A percentile compares a stretch with the other conserved stretches of the same genome.
phyloP scores from a whole-genome alignment of 2,113 vertebrate genomes.

The Chlorocebus sabaeus region DNA sequence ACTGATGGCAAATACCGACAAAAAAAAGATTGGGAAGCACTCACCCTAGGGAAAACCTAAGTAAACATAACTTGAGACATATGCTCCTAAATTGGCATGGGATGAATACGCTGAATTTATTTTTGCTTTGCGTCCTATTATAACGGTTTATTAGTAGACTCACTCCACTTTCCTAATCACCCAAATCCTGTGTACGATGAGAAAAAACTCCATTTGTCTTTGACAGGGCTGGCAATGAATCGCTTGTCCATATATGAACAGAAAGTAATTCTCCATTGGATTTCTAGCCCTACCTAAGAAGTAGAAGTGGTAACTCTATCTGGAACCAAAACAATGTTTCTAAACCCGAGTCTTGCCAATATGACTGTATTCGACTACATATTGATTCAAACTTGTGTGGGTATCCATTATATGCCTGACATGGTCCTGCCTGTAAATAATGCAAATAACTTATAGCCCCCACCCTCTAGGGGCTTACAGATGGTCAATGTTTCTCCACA shows the following conservation, averaged over 20 bases:
- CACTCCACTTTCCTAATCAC: not conserved
- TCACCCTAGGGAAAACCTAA: conserved; percentile 20
- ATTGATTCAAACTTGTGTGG: not conserved
- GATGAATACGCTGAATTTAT: not conserved
- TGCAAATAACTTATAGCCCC: not conserved
- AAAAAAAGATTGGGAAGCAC: not conserved
- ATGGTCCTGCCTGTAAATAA: not conserved
- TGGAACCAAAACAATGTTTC: conserved; percentile 40
- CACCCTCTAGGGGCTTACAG: not conserved
- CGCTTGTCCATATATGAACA: not conserved
- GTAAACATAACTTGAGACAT: conserved; percentile 25
- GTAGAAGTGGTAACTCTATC: not conserved
- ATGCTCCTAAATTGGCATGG: not conserved
- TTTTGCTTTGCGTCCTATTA: not conserved
- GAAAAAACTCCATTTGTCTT: not conserved
- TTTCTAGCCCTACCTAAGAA: not conserved
- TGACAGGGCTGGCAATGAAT: not conserved
- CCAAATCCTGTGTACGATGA: not conserved
- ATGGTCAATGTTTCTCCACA: not conserved
- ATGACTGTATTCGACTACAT: not conserved
- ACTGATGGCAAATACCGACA: conserved; percentile 6
- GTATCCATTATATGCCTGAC: not conserved
- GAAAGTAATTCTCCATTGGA: not conserved
- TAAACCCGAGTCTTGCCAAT: not conserved
- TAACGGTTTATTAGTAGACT: not conserved